These are phyloP conservation scores for Dendrophyllia cribrosa DNA, from an alignment of 64 coral and sea anemone genomes.

Conservation along the genomic window DNA sequence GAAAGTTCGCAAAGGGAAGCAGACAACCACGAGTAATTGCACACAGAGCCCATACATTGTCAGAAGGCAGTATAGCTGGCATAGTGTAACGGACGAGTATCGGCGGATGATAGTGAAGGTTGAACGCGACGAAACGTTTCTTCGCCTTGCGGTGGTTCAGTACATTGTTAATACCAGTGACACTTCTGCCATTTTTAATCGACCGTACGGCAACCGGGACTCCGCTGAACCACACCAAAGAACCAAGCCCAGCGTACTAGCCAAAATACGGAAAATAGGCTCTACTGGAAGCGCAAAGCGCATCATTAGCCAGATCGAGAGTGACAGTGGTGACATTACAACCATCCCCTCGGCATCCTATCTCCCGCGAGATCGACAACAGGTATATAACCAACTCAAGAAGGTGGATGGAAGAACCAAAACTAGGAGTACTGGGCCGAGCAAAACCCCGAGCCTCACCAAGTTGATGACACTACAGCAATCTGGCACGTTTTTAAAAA, in stretches of 20 bases:
- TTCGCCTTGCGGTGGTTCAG: slow-evolving; percentile 66
- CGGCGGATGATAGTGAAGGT: slow-evolving; percentile 53
- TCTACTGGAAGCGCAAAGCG: slow-evolving; percentile 28
- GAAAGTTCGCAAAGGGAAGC: background rate
- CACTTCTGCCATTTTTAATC: background rate
- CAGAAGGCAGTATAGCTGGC: slow-evolving; percentile 68
- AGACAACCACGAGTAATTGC: background rate
- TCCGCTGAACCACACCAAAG: slow-evolving; percentile 2
- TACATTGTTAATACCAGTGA: slow-evolving; percentile 56
- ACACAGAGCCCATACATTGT: slow-evolving; percentile 6
- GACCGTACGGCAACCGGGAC: slow-evolving; percentile 3
- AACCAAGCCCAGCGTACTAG: slow-evolving; percentile 40
- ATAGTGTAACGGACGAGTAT: slow-evolving; percentile 47
- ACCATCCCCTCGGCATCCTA: slow-evolving; percentile 40
- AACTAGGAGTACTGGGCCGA: slow-evolving; percentile 61
- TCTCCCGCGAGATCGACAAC: slow-evolving; percentile 56
- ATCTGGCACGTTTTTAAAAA: slow-evolving; percentile 47
- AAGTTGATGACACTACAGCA: slow-evolving; percentile 19
- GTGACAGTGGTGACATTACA: slow-evolving; percentile 52
- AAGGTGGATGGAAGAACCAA: slow-evolving; percentile 53
- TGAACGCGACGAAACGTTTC: background rate
- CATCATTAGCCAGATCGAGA: slow-evolving; percentile 55
- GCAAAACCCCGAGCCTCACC: slow-evolving; percentile 30
- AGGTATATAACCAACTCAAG: slow-evolving; percentile 63
- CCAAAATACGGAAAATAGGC: background rate